These are phyloP conservation scores for Chloroceryle inda DNA, from an alignment of 2,797 vertebrate genomes.

Conservation along the genomic window DNA sequence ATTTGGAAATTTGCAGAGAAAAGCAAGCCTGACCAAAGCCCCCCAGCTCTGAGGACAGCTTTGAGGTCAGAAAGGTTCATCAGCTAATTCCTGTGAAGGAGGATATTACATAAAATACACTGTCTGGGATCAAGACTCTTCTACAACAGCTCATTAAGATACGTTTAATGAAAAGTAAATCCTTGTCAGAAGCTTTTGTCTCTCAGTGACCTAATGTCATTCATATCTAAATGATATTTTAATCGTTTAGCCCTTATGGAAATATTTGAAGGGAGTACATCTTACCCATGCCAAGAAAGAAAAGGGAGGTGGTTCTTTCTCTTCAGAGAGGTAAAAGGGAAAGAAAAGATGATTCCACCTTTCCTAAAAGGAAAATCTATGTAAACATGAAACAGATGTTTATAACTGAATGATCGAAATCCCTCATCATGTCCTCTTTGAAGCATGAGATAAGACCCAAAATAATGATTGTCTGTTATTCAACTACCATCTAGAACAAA, in stretches of 20 bases:
- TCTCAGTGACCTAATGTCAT: not conserved
- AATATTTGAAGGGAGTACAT: not conserved
- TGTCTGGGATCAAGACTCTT: not conserved
- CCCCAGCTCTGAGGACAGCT: not conserved
- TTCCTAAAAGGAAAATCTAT: not conserved
- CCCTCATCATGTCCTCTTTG: not conserved
- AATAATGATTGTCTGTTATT: not conserved
- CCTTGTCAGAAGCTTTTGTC: not conserved
- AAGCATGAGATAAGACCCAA: not conserved
- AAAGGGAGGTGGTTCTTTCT: not conserved
- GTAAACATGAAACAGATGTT: not conserved
- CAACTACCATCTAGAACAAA: not conserved
- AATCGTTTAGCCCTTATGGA: not conserved
- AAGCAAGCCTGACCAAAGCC: not conserved
- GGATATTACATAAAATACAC: not conserved
- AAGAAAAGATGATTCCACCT: not conserved
- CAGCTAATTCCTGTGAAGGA: not conserved
- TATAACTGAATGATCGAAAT: not conserved
- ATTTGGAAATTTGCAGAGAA: not conserved
- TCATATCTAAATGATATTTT: not conserved
- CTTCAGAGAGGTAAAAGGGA: not conserved
- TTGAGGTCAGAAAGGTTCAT: not conserved
- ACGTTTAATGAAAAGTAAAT: conserved; percentile 23
- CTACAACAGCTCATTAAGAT: not conserved
- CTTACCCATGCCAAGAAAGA: not conserved